phyloP scores from a whole-genome alignment of 2,797 vertebrate species.

The Chanos chanos region DNA sequence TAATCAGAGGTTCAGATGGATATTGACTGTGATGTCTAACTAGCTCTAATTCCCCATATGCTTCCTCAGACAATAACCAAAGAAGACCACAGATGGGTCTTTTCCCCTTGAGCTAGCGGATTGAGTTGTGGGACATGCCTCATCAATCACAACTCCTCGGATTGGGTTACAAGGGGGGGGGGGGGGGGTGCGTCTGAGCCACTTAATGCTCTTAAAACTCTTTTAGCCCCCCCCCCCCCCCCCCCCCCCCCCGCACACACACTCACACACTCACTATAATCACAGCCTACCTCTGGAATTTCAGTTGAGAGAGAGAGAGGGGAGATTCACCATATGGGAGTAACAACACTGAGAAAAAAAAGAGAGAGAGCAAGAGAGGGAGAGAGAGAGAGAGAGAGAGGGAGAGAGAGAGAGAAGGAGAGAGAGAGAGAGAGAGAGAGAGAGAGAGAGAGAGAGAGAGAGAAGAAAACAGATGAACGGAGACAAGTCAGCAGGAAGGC shows the following conservation, averaged over 20 bases:
- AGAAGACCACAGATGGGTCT: no score
- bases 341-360: slow-evolving; percentile 27
- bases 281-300: slow-evolving; percentile 69
- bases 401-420: slow-evolving; percentile 34
- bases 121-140: slow-evolving; percentile 36
- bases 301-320: slow-evolving; percentile 49
- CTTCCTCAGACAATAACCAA: no score
- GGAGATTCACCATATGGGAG: slow-evolving; percentile 52
- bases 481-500: slow-evolving; percentile 36
- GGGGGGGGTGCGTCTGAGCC: slow-evolving; percentile 44
- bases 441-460: slow-evolving; percentile 2
- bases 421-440: slow-evolving; percentile 3
- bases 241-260: slow-evolving; percentile 54
- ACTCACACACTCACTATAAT: slow-evolving; percentile 64
- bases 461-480: no score
- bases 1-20: no score
- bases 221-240: slow-evolving; percentile 53
- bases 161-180: slow-evolving; percentile 57
- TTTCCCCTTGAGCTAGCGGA: background rate
- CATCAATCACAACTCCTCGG: slow-evolving; percentile 44
- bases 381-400: slow-evolving; percentile 18
- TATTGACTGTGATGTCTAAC: no score
- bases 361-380: slow-evolving; percentile 5
- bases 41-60: no score
- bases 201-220: slow-evolving; percentile 58